Percentiles rank a stretch among this genome's conserved stretches.
These are phyloP conservation scores for Sphenopsis melanotis DNA, from an alignment of 2,797 vertebrate species.

Conservation along the genomic window DNA sequence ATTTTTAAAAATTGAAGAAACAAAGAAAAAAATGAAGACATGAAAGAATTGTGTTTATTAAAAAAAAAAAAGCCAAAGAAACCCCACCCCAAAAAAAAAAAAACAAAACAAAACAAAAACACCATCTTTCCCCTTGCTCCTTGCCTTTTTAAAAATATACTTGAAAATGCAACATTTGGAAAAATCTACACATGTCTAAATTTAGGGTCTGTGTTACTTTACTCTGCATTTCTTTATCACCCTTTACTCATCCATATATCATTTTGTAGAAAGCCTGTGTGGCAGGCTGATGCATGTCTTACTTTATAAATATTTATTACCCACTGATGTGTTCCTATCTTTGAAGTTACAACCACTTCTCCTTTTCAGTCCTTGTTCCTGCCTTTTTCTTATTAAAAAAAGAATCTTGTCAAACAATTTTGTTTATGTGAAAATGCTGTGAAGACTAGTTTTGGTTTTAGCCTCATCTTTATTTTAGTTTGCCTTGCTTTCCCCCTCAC, in stretches of 20 bases:
- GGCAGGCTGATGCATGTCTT: conserved; percentile 67
- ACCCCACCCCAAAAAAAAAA: background rate
- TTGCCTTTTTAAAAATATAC: background rate
- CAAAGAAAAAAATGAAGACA: conserved; percentile 13
- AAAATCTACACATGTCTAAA: conserved; percentile 38
- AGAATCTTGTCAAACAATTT: background rate
- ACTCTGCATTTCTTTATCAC: conserved; percentile 61
- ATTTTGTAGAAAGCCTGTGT: conserved; percentile 46
- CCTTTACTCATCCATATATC: conserved; percentile 57
- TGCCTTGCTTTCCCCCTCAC: background rate
- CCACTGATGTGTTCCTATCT: conserved; percentile 55
- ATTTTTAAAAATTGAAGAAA: background rate
- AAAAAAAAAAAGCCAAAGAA: background rate
- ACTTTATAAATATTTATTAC: conserved; percentile 77
- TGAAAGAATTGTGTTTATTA: conserved; percentile 7
- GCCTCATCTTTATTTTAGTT: conserved; percentile 51
- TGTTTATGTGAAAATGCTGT: conserved; percentile 34
- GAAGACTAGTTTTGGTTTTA: conserved; percentile 9
- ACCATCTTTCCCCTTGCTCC: background rate
- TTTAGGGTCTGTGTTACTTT: conserved; percentile 55
- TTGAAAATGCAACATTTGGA: conserved; percentile 55
- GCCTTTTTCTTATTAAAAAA: conserved; percentile 13
- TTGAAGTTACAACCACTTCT: conserved; percentile 63
- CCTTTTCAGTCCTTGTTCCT: background rate
- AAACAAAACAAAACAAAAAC: rapidly evolving